Evolutionary conservation across 2,113 vertebrate species (phyloP).

Genomic region (Neopipo cinnamomea): DNA sequence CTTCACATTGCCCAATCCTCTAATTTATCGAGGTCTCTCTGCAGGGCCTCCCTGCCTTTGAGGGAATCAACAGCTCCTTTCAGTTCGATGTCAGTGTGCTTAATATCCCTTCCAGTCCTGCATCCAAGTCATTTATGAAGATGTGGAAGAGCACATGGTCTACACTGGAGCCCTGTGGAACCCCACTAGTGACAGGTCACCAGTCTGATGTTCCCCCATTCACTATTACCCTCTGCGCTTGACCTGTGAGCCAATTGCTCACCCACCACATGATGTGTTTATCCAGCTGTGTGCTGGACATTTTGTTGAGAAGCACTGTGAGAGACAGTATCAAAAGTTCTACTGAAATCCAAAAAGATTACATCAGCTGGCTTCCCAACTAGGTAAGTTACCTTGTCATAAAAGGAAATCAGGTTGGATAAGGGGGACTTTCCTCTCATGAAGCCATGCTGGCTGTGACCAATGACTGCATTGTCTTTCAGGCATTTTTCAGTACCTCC

Average conservation of each 20-base stretch:
- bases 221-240: not conserved
- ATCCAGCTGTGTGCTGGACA: not conserved
- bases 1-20: not conserved
- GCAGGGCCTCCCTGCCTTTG: not conserved
- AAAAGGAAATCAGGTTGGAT: not conserved
- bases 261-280: not conserved
- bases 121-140: not conserved
- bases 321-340: not conserved
- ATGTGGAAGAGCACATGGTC: not conserved
- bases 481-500: no score
- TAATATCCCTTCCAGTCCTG: not conserved
- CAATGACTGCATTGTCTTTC: no score
- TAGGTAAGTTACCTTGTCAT: not conserved
- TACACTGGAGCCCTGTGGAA: not conserved
- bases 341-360: not conserved
- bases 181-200: not conserved
- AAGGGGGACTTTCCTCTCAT: not conserved
- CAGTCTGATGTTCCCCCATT: not conserved
- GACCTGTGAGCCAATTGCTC: not conserved
- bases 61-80: not conserved
- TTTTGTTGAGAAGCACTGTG: not conserved
- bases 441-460: not conserved
- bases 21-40: not conserved
- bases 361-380: not conserved
- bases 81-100: not conserved